Conservation (phyloP, 1,140 invertebrate genomes). For the Pseudomyrmex pallidus region DNA sequence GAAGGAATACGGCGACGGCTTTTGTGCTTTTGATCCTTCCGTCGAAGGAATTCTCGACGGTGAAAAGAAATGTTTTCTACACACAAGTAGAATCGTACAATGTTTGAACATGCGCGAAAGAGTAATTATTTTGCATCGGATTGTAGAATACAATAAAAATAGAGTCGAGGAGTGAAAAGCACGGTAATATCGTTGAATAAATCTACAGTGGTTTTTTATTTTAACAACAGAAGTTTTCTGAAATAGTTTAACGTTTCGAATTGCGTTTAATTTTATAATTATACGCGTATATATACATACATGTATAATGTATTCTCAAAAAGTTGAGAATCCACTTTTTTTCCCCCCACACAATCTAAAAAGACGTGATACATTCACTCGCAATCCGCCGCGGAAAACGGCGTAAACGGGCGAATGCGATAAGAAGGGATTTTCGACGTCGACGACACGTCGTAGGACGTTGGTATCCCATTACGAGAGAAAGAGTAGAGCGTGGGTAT, state of each 20-base stretch:
- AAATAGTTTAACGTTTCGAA: too few relatives aligned
- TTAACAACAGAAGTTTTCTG: too few relatives aligned
- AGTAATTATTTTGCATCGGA: background rate
- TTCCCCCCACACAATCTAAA: background rate
- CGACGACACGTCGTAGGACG: background rate
- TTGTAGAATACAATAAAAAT: too few relatives aligned
- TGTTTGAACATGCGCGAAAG: background rate
- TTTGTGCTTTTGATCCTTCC: constrained; percentile 19
- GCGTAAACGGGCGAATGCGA: background rate
- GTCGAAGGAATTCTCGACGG: background rate
- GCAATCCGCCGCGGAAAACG: background rate
- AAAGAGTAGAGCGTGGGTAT: background rate
- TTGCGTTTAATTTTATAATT: too few relatives aligned
- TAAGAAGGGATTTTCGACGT: constrained; percentile 12
- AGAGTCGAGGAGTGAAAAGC: too few relatives aligned
- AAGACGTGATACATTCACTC: background rate
- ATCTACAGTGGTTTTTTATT: too few relatives aligned
- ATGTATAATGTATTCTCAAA: too few relatives aligned
- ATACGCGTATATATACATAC: too few relatives aligned
- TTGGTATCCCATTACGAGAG: constrained; percentile 3
- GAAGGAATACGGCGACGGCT: constrained; percentile 4
- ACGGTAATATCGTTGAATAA: too few relatives aligned
- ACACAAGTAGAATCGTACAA: background rate
- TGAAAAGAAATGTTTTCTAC: constrained; percentile 9
- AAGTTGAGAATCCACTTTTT: background rate